Base-by-base conservation (phyloP, 1,140 invertebrate species). In the Orius laevigatus region DNA sequence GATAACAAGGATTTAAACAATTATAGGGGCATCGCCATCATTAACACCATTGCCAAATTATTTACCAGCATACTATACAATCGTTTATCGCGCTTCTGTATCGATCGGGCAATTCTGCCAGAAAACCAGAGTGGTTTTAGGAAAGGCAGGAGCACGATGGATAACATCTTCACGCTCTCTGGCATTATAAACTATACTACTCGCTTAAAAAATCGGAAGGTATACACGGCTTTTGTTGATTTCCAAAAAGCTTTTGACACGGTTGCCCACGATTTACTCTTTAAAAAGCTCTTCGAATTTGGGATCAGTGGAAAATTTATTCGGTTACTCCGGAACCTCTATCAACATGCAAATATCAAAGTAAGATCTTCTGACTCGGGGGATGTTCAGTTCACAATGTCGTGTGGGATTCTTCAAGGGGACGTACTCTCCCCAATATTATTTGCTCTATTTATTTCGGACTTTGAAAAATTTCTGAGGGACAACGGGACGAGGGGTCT, bases 141-240 rank as follows among this genome's bases (percentile, higher is more conserved):
- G 14, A 40, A 40, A 12, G 38, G 38, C 12, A 40, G 38, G 16
- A 5, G 38, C n/a, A 40, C 38, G 5, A 15, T 14, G n/a, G 38
- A 40, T 15, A 12, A 11, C 6, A 40, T 40, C 38, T 40, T 40
- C 38, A 40, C 38, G 5, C 38, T 40, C 5, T 11, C 38, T 12
- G 16, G 38, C 16, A 15, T 40, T 8, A 12, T 40, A 5, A 5
- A 14, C 16, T 12, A 12, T 40, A 5, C 38, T 8, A 40, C 38
- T 5, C n/a, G 40, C 4, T 19, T 16, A 19, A 11, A 4, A 6
- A 19, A 19, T 16, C 5, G 40, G 11, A 42, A 42, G 14, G 14
- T 58, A 5, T 60, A 54, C 38, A 44, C 44, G 3, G 14, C 53
- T 4, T 60, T 58, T 41, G 44, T 60, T 15, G 58, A 60, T 46